Percentiles rank a stretch among this genome's conserved stretches.
phyloP scores from a whole-genome alignment of 2,113 vertebrate species.

The Oenanthe oenanthe region DNA sequence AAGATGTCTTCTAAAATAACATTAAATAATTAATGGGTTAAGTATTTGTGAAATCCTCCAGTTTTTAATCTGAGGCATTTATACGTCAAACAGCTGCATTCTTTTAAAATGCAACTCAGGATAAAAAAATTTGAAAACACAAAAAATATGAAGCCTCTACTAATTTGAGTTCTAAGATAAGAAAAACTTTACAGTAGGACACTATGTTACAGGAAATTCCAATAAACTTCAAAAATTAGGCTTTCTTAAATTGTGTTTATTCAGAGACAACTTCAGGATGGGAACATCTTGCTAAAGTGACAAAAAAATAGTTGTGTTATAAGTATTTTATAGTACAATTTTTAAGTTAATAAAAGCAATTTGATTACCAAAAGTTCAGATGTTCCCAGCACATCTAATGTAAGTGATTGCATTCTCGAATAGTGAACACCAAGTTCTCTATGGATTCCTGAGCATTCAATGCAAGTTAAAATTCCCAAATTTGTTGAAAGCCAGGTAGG shows the following conservation, averaged over 20 bases:
- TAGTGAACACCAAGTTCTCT: slow-evolving; percentile 96
- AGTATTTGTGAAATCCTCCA: background rate
- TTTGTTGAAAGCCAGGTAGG: slow-evolving; percentile 98
- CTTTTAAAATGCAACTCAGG: background rate
- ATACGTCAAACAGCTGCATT: background rate
- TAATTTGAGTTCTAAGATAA: background rate
- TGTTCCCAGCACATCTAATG: slow-evolving; percentile 93
- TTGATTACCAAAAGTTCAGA: slow-evolving; percentile 93
- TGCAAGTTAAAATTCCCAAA: slow-evolving; percentile 94
- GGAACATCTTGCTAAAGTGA: background rate
- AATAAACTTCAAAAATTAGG: background rate
- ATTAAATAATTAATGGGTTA: background rate
- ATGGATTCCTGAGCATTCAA: slow-evolving; percentile 98
- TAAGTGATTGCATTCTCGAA: slow-evolving; percentile 97
- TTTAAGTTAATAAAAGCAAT: background rate
- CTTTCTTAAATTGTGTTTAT: background rate
- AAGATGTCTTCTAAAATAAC: background rate
- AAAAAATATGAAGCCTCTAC: background rate
- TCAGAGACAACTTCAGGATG: background rate
- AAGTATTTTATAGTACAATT: background rate
- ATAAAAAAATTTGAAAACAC: background rate
- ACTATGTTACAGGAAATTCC: background rate
- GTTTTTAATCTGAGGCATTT: background rate
- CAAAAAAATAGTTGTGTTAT: background rate
- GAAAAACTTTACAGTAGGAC: background rate